These are phyloP conservation scores for Dipodomys stephensi DNA, from an alignment of 2,113 vertebrate species.

Conservation along the genomic window DNA sequence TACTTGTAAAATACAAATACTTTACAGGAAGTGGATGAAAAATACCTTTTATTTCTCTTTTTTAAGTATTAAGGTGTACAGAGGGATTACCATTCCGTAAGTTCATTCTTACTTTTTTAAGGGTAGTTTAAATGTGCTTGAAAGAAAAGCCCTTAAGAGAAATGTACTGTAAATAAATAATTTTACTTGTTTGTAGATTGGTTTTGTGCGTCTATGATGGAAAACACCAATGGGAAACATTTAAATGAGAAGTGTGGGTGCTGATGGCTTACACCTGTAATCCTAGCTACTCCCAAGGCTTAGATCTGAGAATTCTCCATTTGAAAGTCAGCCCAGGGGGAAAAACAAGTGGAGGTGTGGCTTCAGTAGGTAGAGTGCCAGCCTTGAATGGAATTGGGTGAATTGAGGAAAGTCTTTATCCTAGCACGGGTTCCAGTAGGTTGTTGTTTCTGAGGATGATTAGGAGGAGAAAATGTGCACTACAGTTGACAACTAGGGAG, in stretches of 20 bases:
- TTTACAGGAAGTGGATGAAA: slow-evolving; percentile 14
- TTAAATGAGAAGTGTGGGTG: neutral
- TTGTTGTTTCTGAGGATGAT: neutral
- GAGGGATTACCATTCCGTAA: too few relatives aligned
- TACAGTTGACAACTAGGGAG: neutral
- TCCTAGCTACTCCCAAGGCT: too few relatives aligned
- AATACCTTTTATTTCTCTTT: neutral
- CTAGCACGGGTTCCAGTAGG: neutral
- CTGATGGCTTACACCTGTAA: too few relatives aligned
- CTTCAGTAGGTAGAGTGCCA: too few relatives aligned
- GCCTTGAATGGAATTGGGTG: too few relatives aligned
- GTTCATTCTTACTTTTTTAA: neutral
- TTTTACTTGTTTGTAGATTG: slow-evolving; percentile 2
- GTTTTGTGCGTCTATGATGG: neutral
- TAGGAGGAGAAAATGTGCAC: neutral
- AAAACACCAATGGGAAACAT: neutral
- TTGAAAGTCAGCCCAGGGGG: too few relatives aligned
- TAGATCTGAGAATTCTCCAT: too few relatives aligned
- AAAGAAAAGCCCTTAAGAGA: slow-evolving; percentile 10
- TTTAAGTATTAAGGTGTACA: too few relatives aligned
- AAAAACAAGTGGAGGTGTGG: neutral
- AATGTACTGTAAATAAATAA: slow-evolving; percentile 57
- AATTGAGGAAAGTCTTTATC: neutral
- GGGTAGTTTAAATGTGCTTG: slow-evolving; percentile 21
- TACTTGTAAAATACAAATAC: neutral